Evolutionary conservation across 2,797 vertebrate species (phyloP), one percentile per base, ranked within the genome.

Genomic region (Schizopygopsis malacanthus): DNA sequence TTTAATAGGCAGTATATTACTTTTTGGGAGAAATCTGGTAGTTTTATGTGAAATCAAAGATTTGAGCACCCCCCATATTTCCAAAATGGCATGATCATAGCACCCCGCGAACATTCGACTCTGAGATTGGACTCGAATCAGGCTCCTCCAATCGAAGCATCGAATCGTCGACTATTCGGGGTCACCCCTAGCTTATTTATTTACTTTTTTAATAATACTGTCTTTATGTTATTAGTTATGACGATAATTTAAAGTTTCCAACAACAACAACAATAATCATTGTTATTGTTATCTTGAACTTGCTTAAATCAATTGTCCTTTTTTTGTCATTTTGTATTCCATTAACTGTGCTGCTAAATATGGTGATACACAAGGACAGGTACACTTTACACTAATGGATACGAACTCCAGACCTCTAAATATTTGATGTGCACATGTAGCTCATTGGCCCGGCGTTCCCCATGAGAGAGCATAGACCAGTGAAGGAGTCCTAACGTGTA

Each of bases 381-480:
- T 59, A 84, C 54, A 63, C 73, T 88, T 82, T 82, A 65, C 22
- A 43, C 33, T 90, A 90, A 90, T 90, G 87, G 87, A 86, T 52
- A 69, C 67, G 43, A 79, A 80, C 59, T 86, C 79, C 25, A 72
- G 45, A 50, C 59, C 15, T 73, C 72, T 90, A 85, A 89, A 88
- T 90, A 87, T 90, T 90, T 87, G 50, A 90, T 86, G 84, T 67
- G 79, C 70, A 80, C 73, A 80, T 87, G 73, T 85, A 85, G 84
- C 81, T 69, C 69, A 86, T 82, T 50, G n/a, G 77, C 85, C 59
- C n/a, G n/a, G 86, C 12, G 63, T 83, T 73, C 28, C 89, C 73
- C 70, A 18, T 69, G 73, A 86, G 83, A 84, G 20, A 6, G 18
- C 47, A 43, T 52, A 52, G 43, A 76, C 78, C 67, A 39, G 67